These are phyloP conservation scores for Dryococelus australis DNA, from an alignment of 2,888 invertebrate species.

Conservation along the genomic window DNA sequence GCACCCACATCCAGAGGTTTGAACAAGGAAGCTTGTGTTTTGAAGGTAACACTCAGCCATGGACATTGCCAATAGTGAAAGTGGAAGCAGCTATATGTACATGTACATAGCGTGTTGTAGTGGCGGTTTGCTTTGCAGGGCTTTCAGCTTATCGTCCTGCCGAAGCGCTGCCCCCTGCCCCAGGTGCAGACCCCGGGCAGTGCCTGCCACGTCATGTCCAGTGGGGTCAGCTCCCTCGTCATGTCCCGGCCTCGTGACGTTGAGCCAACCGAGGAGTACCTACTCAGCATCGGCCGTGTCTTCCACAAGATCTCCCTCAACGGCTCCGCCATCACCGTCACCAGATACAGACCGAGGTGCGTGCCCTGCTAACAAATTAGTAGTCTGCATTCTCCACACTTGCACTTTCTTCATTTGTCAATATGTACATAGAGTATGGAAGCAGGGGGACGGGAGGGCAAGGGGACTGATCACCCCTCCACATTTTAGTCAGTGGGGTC, in stretches of 20 bases:
- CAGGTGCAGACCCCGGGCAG: conserved; percentile 44
- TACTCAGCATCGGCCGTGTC: conserved; percentile 92
- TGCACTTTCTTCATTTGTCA: background rate
- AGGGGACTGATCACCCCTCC: too few relatives aligned
- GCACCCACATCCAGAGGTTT: too few relatives aligned
- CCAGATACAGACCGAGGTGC: conserved; percentile 91
- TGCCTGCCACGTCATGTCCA: conserved; percentile 47
- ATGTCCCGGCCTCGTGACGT: conserved; percentile 53
- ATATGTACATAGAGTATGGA: background rate
- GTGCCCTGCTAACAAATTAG: conserved; percentile 42
- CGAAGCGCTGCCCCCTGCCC: conserved; percentile 50
- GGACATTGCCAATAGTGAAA: too few relatives aligned
- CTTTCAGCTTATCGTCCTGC: conserved; percentile 80
- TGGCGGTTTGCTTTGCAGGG: conserved; percentile 64
- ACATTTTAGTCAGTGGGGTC: too few relatives aligned
- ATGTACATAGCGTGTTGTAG: background rate
- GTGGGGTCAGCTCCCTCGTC: conserved; percentile 44
- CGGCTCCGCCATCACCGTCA: conserved; percentile 92
- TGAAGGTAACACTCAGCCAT: too few relatives aligned
- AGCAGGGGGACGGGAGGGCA: too few relatives aligned
- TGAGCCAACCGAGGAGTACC: conserved; percentile 74
- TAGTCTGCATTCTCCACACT: conserved; percentile 26
- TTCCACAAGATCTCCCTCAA: conserved; percentile 90
- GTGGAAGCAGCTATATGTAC: too few relatives aligned
- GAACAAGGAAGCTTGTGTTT: too few relatives aligned